Evolutionary conservation across 2,797 vertebrate genomes (phyloP).

Genomic region (Limosa lapponica): DNA sequence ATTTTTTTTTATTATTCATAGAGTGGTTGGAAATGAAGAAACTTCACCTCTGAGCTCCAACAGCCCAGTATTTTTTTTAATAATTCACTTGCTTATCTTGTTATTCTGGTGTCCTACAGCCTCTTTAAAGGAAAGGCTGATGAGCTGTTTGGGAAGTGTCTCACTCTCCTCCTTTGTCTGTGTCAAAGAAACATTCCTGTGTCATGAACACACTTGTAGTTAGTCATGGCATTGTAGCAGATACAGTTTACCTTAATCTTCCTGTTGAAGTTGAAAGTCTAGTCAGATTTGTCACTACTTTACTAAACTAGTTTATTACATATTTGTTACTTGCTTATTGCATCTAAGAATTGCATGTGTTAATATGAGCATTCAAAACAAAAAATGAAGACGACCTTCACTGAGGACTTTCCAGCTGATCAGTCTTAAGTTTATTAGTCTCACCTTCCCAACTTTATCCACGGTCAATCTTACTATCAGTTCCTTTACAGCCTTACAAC

Average conservation of each 20-base stretch:
- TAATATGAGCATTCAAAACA: background rate
- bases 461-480: background rate
- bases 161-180: background rate
- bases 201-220: background rate
- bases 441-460: background rate
- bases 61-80: background rate
- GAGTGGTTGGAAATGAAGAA: background rate
- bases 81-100: background rate
- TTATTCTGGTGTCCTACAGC: background rate
- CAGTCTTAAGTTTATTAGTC: background rate
- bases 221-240: background rate
- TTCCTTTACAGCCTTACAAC: background rate
- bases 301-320: background rate
- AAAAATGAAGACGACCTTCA: background rate
- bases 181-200: slow-evolving; percentile 4
- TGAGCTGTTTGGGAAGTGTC: slow-evolving; percentile 9
- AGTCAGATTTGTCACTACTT: background rate
- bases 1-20: background rate
- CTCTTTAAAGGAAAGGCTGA: background rate
- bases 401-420: background rate
- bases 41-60: background rate
- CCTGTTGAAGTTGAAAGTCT: background rate
- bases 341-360: background rate
- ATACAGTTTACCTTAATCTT: background rate
- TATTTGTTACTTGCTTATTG: background rate